These are phyloP conservation scores for Machaerirhynchus nigripectus DNA, from an alignment of 2,113 vertebrate species.

Conservation along the genomic window DNA sequence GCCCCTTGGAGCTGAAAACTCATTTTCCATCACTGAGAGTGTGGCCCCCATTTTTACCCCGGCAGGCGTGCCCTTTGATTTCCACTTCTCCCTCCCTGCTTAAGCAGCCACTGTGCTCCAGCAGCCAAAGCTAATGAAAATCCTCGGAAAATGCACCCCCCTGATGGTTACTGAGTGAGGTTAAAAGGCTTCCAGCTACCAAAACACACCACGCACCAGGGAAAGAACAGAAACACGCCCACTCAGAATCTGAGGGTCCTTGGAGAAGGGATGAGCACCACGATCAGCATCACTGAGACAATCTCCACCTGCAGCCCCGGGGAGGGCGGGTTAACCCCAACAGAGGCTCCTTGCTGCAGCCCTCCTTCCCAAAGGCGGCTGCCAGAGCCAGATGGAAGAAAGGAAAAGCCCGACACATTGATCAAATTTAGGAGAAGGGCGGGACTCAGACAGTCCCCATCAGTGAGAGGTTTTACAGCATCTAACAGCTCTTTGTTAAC, in stretches of 20 bases:
- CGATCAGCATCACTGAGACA: background rate
- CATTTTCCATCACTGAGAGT: background rate
- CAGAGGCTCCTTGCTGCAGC: background rate
- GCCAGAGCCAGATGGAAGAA: background rate
- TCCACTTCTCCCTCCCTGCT: background rate
- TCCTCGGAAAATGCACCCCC: background rate
- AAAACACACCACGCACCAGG: background rate
- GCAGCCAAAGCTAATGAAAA: background rate
- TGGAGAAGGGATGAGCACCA: background rate
- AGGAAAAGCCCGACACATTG: background rate
- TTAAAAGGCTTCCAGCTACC: constrained; percentile 22
- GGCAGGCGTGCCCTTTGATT: background rate
- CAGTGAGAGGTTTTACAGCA: background rate
- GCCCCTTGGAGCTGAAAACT: background rate
- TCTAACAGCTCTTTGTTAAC: constrained; percentile 28
- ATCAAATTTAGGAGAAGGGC: constrained; percentile 24
- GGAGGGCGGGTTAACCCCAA: background rate
- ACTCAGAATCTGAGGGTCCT: background rate
- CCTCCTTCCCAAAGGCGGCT: background rate
- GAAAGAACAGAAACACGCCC: background rate
- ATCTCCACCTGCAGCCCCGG: background rate
- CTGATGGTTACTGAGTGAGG: background rate
- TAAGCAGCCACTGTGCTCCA: background rate
- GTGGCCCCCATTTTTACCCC: background rate
- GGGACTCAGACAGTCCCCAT: background rate